phyloP scores from a whole-genome alignment of 2,113 vertebrate species.

The Xyliphius kryptos region DNA sequence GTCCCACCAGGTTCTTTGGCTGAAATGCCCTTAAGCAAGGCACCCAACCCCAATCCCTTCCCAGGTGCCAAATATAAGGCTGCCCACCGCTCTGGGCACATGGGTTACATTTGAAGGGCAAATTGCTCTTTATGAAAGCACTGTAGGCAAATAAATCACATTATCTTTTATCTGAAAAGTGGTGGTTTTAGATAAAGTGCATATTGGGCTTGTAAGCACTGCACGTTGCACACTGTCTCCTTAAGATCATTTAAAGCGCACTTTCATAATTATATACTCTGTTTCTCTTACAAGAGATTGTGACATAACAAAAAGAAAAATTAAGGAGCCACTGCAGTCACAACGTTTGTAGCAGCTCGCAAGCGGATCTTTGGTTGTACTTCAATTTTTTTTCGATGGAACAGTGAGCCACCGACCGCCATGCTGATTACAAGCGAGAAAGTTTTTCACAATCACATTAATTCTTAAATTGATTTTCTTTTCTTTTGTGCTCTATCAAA shows the following conservation, averaged over 20 bases:
- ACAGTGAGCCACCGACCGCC: slow-evolving; percentile 47
- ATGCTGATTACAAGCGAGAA: slow-evolving; percentile 49
- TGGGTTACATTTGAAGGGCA: too few relatives aligned
- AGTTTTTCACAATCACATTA: slow-evolving; percentile 48
- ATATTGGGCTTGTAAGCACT: background rate
- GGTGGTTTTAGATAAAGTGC: too few relatives aligned
- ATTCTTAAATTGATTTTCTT: slow-evolving; percentile 48
- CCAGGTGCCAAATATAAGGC: too few relatives aligned
- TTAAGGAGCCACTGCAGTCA: background rate
- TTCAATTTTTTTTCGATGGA: slow-evolving; percentile 51
- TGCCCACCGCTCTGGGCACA: too few relatives aligned
- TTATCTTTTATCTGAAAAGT: too few relatives aligned
- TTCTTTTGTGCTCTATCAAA: slow-evolving; percentile 49
- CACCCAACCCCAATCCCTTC: too few relatives aligned
- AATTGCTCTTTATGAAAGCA: too few relatives aligned
- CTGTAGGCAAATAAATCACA: too few relatives aligned
- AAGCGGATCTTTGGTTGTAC: background rate
- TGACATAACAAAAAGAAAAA: slow-evolving; percentile 8
- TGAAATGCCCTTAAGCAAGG: too few relatives aligned
- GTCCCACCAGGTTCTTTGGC: too few relatives aligned
- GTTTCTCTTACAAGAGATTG: background rate
- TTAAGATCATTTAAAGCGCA: slow-evolving; percentile 6
- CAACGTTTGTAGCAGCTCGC: slow-evolving; percentile 35
- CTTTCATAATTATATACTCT: background rate
- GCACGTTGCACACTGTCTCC: background rate